Conservation (phyloP, 2,113 vertebrate species). For the Siniperca chuatsi region DNA sequence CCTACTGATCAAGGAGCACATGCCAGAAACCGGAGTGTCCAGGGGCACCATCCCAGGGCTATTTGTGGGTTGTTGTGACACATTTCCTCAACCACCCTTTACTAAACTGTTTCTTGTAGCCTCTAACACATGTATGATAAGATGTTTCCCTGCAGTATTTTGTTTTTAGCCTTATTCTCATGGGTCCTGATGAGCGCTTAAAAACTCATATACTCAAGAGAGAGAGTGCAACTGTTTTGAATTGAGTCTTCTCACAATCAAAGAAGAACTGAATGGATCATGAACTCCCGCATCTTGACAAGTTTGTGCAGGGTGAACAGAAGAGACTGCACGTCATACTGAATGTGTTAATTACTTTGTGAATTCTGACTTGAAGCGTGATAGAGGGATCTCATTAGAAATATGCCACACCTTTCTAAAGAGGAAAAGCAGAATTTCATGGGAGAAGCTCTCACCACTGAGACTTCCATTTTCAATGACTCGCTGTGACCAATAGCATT, state of each 20-base stretch:
- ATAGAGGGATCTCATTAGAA: conserved; percentile 67
- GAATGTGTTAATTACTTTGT: conserved; percentile 70
- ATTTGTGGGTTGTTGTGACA: conserved; percentile 50
- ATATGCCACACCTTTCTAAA: conserved; percentile 63
- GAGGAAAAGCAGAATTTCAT: conserved; percentile 72
- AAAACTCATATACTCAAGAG: neutral
- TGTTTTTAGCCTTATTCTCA: neutral
- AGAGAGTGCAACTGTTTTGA: neutral
- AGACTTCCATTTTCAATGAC: conserved; percentile 75
- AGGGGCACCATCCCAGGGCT: conserved; percentile 47
- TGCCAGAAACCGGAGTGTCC: conserved; percentile 49
- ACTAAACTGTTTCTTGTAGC: conserved; percentile 40
- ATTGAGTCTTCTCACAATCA: conserved; percentile 1
- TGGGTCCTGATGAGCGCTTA: neutral
- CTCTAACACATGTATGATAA: conserved; percentile 25
- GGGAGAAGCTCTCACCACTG: conserved; percentile 64
- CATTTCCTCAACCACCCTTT: conserved; percentile 43
- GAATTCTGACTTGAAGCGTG: conserved; percentile 48
- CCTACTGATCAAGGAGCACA: conserved; percentile 57
- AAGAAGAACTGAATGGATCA: neutral
- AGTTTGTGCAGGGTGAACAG: conserved; percentile 30
- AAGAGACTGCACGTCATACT: conserved; percentile 13
- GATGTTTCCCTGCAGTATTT: conserved; percentile 34
- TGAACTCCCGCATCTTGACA: conserved; percentile 27
- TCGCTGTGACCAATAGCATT: conserved; percentile 81